Evolutionary conservation across 1,140 invertebrate species (phyloP).

Genomic region (Formica selysi): DNA sequence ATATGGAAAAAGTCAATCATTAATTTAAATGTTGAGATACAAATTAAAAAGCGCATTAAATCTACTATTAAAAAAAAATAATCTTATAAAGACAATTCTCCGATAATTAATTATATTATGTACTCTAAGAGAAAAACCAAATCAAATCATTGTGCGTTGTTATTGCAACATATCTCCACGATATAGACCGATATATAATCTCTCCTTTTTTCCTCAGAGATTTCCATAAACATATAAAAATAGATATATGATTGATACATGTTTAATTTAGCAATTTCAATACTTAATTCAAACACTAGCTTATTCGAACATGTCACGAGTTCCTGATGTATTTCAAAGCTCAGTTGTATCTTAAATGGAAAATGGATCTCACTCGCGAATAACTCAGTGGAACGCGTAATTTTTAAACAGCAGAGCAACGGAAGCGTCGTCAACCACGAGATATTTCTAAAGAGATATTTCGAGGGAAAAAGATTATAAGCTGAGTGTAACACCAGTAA

Average conservation of each 20-base stretch:
- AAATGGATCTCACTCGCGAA: slow-evolving; percentile 30
- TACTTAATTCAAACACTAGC: neutral
- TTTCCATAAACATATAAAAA: neutral
- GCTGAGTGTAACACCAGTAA: neutral
- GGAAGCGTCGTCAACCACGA: neutral
- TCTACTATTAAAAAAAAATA: slow-evolving; percentile 10
- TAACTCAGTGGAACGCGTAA: slow-evolving; percentile 50
- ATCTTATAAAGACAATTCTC: neutral
- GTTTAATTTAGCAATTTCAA: neutral
- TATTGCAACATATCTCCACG: neutral
- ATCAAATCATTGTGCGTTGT: neutral
- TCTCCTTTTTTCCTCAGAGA: neutral
- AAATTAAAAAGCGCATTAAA: neutral
- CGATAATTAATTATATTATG: neutral
- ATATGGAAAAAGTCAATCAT: neutral
- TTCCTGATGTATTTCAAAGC: slow-evolving; percentile 26
- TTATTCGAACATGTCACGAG: neutral
- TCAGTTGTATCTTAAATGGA: slow-evolving; percentile 1
- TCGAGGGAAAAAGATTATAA: slow-evolving; percentile 35
- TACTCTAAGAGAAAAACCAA: neutral
- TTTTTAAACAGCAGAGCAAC: slow-evolving; percentile 39
- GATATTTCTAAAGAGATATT: slow-evolving; percentile 47
- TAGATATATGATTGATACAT: neutral
- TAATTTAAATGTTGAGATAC: neutral
- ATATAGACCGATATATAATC: neutral